A percentile compares a stretch with the other conserved stretches of the same genome.
Conservation (phyloP, 2,113 vertebrate genomes). For the Aix galericulata region DNA sequence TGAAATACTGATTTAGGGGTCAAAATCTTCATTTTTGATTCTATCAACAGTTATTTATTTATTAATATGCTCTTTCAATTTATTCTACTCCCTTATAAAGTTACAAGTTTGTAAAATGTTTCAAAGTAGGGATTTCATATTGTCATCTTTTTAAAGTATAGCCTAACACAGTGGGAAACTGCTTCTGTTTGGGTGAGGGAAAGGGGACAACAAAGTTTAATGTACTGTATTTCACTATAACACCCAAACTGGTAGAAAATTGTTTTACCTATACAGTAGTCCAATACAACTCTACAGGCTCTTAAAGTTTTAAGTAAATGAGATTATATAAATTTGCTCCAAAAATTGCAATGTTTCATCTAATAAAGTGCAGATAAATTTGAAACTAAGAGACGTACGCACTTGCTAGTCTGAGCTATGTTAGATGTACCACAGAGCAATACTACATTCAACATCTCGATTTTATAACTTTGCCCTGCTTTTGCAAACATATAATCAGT, state of each 20-base stretch:
- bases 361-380: neutral
- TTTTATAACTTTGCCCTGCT: neutral
- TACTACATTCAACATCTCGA: neutral
- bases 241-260: neutral
- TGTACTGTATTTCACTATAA: neutral
- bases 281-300: neutral
- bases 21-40: neutral
- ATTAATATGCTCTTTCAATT: neutral
- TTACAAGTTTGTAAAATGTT: neutral
- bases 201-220: neutral
- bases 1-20: neutral
- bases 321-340: neutral
- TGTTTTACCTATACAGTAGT: neutral
- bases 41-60: neutral
- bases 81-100: neutral
- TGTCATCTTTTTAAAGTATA: neutral
- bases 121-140: neutral
- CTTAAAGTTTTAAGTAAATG: neutral
- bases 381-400: neutral
- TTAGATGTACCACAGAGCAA: neutral
- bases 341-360: neutral
- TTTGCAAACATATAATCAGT: neutral
- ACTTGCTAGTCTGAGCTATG: neutral
- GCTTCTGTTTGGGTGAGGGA: neutral
- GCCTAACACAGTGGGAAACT: neutral